phyloP scores from a whole-genome alignment of 35 echinoderm and acorn worm species.

The Apostichopus japonicus region DNA sequence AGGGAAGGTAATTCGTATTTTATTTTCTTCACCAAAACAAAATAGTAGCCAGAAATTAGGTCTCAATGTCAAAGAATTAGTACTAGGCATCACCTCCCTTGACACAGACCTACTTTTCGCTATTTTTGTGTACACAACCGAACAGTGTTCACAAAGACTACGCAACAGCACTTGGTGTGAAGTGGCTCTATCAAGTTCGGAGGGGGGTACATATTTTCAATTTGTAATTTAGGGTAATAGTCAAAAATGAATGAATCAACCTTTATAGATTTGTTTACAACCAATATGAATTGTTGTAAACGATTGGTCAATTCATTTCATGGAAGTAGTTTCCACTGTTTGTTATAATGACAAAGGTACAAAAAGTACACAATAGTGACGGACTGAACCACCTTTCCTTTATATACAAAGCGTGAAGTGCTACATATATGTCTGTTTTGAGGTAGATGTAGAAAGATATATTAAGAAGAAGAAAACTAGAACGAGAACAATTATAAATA shows the following conservation, averaged over 20 bases:
- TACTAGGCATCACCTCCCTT: background rate
- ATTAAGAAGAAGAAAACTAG: background rate
- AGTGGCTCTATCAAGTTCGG: constrained; percentile 19
- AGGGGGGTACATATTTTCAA: background rate
- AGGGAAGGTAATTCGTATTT: too few species aligned
- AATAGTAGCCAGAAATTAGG: background rate
- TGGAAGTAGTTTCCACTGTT: background rate
- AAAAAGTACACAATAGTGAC: too few species aligned
- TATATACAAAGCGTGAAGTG: constrained; percentile 7
- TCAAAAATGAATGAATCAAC: background rate
- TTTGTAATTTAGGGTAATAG: background rate
- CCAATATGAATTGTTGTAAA: constrained; percentile 25
- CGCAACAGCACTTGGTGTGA: constrained; percentile 15
- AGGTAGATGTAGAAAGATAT: background rate
- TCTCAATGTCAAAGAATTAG: background rate
- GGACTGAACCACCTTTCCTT: constrained; percentile 2
- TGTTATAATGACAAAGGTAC: background rate
- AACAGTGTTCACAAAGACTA: background rate
- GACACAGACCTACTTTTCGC: constrained; percentile 18
- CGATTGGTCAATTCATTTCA: background rate
- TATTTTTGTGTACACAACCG: background rate
- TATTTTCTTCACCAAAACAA: too few species aligned
- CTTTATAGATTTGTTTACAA: constrained; percentile 10
- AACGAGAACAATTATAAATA: constrained; percentile 12
- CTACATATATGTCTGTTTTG: background rate